Evolutionary conservation across 2,888 invertebrate genomes (phyloP), one percentile per base, ranked within the genome.

Genomic region (Bhutanitis thaidina): DNA sequence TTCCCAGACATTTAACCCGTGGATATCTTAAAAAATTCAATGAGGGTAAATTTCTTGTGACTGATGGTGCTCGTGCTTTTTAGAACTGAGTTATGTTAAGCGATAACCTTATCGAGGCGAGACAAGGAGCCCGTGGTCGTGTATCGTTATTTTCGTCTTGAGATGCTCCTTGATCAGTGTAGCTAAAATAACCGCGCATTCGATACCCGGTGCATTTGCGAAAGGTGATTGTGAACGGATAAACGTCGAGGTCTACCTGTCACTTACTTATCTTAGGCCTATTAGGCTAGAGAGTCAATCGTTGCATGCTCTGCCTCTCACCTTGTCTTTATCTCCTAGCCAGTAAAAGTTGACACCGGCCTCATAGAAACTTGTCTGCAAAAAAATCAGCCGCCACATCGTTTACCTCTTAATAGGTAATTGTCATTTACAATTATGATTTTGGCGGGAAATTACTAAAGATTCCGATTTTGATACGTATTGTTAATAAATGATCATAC

Each of bases 61-160:
- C 39, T 55, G 62, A 58, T 62, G 62, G 43, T 71, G 71, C 77
- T 77, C 75, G 77, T 78, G 77, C 67, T 64, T 44, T 54, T 48
- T 57, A 61, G 1, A 8, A 57, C 58, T 58, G 53, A 64, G 61
- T 80, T 82, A 80, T 79, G 69, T 80, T 82, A 83, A 76, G 59
- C 53, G 73, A 80, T 80, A 77, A 73, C 71, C 69, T 73, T 77
- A 74, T 74, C 73, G 64, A 51, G 62, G 57, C 50, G 56, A 59
- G 62, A 62, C 60, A 29, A 34, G 54, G 57, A 55, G 59, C 61
- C 60, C 56, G 67, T 65, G 65, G 58, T 14, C 52, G 62, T 49
- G 52, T 56, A 53, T 60, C 59, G 70, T 72, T 79, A 79, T 78
- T 77, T 71, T 66, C 41, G 68, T 69, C 62, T 53, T 49, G 46